phyloP scores from a whole-genome alignment of 2,113 vertebrate species.

The Cairina moschata region DNA sequence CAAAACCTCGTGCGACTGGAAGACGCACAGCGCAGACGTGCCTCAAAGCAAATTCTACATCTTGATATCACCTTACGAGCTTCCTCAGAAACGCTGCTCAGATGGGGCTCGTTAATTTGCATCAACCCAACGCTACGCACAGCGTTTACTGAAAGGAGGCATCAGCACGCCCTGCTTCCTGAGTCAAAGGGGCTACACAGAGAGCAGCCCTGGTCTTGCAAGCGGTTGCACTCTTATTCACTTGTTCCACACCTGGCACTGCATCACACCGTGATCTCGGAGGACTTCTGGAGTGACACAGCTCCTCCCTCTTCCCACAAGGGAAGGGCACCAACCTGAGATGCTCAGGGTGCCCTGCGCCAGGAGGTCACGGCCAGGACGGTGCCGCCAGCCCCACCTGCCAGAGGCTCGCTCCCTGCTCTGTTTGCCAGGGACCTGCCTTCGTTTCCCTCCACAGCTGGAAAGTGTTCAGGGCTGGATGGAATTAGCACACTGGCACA shows the following conservation, averaged over 20 bases:
- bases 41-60: background rate
- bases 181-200: background rate
- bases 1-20: background rate
- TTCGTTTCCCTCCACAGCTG: constrained; percentile 53
- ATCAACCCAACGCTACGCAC: background rate
- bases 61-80: background rate
- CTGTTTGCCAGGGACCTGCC: constrained; percentile 10
- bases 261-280: background rate
- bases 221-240: background rate
- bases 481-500: constrained; percentile 7
- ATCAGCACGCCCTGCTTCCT: background rate
- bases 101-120: constrained; percentile 9
- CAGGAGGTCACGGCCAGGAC: constrained; percentile 33
- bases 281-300: background rate
- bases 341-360: background rate
- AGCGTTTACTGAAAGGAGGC: background rate
- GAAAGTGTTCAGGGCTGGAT: constrained; percentile 37
- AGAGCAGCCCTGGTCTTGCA: background rate
- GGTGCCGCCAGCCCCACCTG: constrained; percentile 42
- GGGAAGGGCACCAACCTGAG: background rate
- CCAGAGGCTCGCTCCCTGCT: background rate
- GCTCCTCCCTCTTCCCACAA: background rate
- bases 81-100: constrained; percentile 22
- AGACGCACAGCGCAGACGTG: background rate
- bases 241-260: background rate